phyloP scores from a whole-genome alignment of 2,888 invertebrate species.

The Lepidocyrtoides sp. region DNA sequence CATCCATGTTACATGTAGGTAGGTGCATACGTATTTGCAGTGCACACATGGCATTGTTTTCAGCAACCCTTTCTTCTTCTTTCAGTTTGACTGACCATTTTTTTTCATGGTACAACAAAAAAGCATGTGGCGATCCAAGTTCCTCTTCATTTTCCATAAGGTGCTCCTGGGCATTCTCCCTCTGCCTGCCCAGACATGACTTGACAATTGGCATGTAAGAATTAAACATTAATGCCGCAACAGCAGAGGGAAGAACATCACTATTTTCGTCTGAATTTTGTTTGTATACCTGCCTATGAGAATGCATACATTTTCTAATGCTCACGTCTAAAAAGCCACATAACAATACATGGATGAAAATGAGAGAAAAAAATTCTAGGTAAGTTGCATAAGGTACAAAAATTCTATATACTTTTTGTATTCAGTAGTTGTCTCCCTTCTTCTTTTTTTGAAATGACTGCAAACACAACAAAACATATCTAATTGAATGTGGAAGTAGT shows the following conservation, averaged over 20 bases:
- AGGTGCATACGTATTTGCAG: neutral
- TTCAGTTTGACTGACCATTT: conserved; percentile 10
- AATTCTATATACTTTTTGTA: neutral
- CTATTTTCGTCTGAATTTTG: conserved; percentile 7
- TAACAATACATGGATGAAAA: conserved; percentile 18
- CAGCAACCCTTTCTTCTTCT: neutral
- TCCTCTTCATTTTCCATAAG: conserved; percentile 71
- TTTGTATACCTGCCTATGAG: neutral
- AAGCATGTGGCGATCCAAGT: neutral
- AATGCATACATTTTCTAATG: conserved; percentile 5
- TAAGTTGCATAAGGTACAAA: conserved; percentile 12
- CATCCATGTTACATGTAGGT: neutral
- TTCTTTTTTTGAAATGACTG: neutral
- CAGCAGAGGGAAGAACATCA: neutral
- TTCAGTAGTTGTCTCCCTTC: neutral
- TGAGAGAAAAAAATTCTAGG: neutral
- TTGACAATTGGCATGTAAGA: conserved; percentile 47
- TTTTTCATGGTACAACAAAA: neutral
- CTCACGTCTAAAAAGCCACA: neutral
- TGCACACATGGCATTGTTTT: conserved; percentile 38
- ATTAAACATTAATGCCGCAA: conserved; percentile 16
- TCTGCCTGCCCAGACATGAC: conserved; percentile 15
- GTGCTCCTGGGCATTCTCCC: conserved; percentile 70
- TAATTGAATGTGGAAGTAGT: neutral
- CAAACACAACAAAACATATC: neutral